Evolutionary conservation across 2,797 vertebrate species (phyloP).

Genomic region (Myotis pilosus): DNA sequence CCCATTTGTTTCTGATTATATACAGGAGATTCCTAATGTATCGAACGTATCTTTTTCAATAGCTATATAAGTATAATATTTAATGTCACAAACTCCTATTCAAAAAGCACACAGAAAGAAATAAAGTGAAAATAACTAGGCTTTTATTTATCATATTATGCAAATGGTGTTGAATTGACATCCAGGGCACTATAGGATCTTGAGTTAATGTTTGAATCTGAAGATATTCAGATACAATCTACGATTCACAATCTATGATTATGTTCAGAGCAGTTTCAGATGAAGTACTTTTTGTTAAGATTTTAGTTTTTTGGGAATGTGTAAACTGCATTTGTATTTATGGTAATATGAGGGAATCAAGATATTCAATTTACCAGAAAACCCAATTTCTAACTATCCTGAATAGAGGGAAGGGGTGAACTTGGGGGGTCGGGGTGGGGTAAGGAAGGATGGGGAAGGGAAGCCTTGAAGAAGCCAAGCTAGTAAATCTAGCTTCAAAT

Average conservation of each 20-base stretch:
- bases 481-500: background rate
- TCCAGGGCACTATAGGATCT: background rate
- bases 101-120: background rate
- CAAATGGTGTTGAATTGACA: background rate
- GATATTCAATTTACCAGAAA: background rate
- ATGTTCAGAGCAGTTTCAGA: background rate
- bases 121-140: background rate
- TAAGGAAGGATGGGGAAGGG: too few relatives aligned
- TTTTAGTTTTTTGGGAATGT: background rate
- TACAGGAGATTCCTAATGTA: background rate
- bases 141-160: background rate
- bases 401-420: background rate
- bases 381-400: background rate
- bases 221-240: background rate
- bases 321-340: background rate
- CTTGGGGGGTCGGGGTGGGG: accelerated
- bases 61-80: background rate
- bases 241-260: background rate
- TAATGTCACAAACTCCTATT: background rate
- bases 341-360: background rate
- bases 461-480: background rate
- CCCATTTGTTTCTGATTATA: background rate
- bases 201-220: background rate
- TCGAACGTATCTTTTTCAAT: background rate
- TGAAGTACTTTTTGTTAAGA: background rate